Evolutionary conservation across 2,797 vertebrate species (phyloP).

Genomic region (Characodon lateralis): DNA sequence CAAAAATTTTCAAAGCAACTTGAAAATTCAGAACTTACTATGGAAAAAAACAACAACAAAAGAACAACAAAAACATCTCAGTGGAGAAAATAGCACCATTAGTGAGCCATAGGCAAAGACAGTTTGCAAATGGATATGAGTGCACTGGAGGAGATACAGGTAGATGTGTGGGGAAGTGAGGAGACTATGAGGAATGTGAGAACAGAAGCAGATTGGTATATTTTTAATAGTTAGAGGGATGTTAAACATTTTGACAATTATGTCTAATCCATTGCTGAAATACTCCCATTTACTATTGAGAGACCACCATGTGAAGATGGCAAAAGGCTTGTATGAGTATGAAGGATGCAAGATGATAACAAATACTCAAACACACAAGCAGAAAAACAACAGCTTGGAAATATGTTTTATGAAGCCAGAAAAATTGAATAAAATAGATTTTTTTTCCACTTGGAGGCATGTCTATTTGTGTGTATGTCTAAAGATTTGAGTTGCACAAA

Average conservation of each 20-base stretch:
- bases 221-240: slow-evolving; percentile 18
- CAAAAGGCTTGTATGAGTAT: slow-evolving; percentile 41
- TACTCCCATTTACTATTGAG: slow-evolving; percentile 32
- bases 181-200: slow-evolving; percentile 33
- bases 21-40: slow-evolving; percentile 51
- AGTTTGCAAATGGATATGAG: slow-evolving; percentile 59
- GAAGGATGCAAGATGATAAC: slow-evolving; percentile 42
- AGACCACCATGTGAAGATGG: slow-evolving; percentile 45
- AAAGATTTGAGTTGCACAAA: slow-evolving; percentile 5
- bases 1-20: background rate
- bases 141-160: slow-evolving; percentile 40
- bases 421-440: background rate
- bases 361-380: slow-evolving; percentile 34
- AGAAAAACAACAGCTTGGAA: slow-evolving; percentile 17
- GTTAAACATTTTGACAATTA: slow-evolving; percentile 52
- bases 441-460: background rate
- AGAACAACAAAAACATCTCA: slow-evolving; percentile 12
- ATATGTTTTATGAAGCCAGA: slow-evolving; percentile 5
- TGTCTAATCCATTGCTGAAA: slow-evolving; percentile 50
- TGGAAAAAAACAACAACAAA: slow-evolving; percentile 13
- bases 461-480: slow-evolving; percentile 13
- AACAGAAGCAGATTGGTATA: slow-evolving; percentile 44
- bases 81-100: slow-evolving; percentile 47
- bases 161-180: slow-evolving; percentile 33
- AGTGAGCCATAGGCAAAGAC: slow-evolving; percentile 50